Evolutionary conservation across 1,140 invertebrate species (phyloP).

Genomic region (Drosophila oshimai): DNA sequence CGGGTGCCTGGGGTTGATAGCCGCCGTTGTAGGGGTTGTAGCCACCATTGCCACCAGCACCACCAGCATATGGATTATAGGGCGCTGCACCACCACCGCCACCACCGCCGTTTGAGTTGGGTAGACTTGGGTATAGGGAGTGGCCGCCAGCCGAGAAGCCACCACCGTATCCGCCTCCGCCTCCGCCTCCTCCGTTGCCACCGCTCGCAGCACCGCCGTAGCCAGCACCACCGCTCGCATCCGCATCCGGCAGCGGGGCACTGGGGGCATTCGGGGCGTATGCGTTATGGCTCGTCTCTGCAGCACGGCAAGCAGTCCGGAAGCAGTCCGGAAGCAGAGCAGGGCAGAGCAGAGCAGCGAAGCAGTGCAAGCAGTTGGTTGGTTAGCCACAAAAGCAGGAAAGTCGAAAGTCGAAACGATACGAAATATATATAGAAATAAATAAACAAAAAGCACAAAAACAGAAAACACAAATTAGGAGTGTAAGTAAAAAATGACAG

Average conservation of each 20-base stretch:
- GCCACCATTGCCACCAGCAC: slow-evolving; percentile 38
- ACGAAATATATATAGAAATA: neutral
- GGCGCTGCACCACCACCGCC: slow-evolving; percentile 27
- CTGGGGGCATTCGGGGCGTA: slow-evolving; percentile 69
- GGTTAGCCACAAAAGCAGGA: slow-evolving; percentile 30
- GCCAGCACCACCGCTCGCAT: slow-evolving; percentile 40
- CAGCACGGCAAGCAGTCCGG: neutral
- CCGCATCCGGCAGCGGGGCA: slow-evolving; percentile 61
- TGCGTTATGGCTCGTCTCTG: slow-evolving; percentile 64
- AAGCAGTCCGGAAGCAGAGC: slow-evolving; percentile 29
- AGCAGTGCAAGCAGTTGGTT: slow-evolving; percentile 33
- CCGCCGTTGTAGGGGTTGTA: slow-evolving; percentile 54
- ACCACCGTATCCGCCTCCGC: slow-evolving; percentile 67
- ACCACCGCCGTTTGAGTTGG: slow-evolving; percentile 38
- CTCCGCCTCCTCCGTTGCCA: slow-evolving; percentile 34
- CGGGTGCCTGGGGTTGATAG: slow-evolving; percentile 36
- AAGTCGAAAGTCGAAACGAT: neutral
- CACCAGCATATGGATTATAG: slow-evolving; percentile 43
- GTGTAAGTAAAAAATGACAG: neutral
- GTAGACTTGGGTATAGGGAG: slow-evolving; percentile 74
- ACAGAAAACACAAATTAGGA: slow-evolving; percentile 15
- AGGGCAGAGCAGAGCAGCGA: neutral
- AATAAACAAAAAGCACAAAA: slow-evolving; percentile 13
- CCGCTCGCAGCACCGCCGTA: slow-evolving; percentile 25
- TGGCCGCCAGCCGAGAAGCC: slow-evolving; percentile 81